phyloP scores from a whole-genome alignment of 2,888 invertebrate species.

The Amblyjoppa proteus region DNA sequence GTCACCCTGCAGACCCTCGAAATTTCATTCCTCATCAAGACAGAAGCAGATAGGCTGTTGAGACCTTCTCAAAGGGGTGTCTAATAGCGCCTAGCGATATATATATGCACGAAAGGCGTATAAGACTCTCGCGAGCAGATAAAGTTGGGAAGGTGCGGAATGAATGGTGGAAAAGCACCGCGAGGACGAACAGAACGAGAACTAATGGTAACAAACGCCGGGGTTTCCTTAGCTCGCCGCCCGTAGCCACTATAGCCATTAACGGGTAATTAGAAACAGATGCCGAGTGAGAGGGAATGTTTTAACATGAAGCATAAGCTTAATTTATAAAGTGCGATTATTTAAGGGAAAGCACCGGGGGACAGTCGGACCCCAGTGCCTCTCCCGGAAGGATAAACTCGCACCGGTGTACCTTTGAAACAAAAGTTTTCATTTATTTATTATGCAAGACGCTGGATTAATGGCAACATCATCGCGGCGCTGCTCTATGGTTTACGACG shows the following conservation, averaged over 20 bases:
- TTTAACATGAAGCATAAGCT: conserved; percentile 85
- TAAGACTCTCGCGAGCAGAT: conserved; percentile 5
- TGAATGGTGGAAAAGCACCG: conserved; percentile 54
- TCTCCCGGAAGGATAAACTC: conserved; percentile 43
- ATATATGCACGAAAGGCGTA: background rate
- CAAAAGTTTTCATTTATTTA: conserved; percentile 85
- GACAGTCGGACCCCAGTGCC: conserved; percentile 73
- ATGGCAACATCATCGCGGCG: conserved; percentile 74
- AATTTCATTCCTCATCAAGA: background rate
- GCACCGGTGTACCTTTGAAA: conserved; percentile 78
- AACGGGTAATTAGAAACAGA: conserved; percentile 85
- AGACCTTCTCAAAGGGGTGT: background rate
- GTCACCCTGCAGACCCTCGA: background rate
- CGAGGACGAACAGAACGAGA: conserved; percentile 67
- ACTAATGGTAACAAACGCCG: conserved; percentile 79
- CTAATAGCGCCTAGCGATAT: background rate
- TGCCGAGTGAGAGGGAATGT: conserved; percentile 83
- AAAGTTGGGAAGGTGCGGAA: conserved; percentile 40
- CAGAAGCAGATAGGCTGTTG: background rate
- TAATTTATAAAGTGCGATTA: conserved; percentile 85
- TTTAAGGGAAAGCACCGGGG: conserved; percentile 76
- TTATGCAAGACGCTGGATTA: conserved; percentile 82
- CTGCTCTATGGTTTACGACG: conserved; percentile 70
- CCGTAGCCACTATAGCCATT: conserved; percentile 82
- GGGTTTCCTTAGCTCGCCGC: conserved; percentile 67